Conservation (phyloP, 2,797 vertebrate species). For the Danio jaintianensis region DNA sequence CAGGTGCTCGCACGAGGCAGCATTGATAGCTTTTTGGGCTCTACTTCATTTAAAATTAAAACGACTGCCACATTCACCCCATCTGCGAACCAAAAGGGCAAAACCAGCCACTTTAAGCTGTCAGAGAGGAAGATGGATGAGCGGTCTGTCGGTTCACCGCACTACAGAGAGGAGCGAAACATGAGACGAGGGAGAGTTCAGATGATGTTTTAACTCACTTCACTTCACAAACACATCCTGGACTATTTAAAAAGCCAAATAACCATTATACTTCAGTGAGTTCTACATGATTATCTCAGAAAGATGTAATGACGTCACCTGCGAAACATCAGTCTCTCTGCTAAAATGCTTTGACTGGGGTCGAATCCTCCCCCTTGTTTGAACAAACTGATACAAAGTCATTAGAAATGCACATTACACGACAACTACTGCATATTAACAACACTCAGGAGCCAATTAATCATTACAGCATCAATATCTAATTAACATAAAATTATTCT, state of each 20-base stretch:
- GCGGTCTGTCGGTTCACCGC: constrained; percentile 47
- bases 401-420: constrained; percentile 98
- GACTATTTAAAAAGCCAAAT: background rate
- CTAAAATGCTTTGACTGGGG: constrained; percentile 77
- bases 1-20: constrained; percentile 58
- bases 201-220: background rate
- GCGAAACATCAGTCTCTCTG: constrained; percentile 40
- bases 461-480: constrained; percentile 99
- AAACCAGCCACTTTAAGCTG: constrained; percentile 66
- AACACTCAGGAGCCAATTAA: constrained; percentile 96
- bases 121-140: constrained; percentile 64
- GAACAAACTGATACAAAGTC: constrained; percentile 92
- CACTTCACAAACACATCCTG: background rate
- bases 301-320: background rate
- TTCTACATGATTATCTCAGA: background rate
- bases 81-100: constrained; percentile 68
- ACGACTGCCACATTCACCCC: constrained; percentile 62
- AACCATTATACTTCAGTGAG: background rate
- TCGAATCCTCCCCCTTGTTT: constrained; percentile 91
- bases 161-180: constrained; percentile 35
- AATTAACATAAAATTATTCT: constrained; percentile 99
- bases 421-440: constrained; percentile 99
- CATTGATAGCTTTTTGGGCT: constrained; percentile 61
- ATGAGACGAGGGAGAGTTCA: background rate
- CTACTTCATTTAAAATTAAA: constrained; percentile 71